Evolutionary conservation across 1,140 invertebrate genomes (phyloP), one percentile per base, ranked within the genome.

Genomic region (Thereuonema tuberculata): DNA sequence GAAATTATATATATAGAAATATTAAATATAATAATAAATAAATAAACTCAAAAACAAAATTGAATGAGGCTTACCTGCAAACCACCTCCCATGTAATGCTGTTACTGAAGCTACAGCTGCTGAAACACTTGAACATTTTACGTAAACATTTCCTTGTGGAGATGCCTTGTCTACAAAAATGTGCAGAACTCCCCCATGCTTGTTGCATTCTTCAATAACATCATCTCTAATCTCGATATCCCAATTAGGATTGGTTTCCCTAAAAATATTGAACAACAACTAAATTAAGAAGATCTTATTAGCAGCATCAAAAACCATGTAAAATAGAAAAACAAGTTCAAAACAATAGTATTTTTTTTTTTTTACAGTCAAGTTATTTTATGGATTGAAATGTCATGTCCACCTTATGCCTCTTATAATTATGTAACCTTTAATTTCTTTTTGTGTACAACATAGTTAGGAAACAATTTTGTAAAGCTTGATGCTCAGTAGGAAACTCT

Each of bases 171-270:
- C 97, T 2, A 99, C 93, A 71, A 91, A 98, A 2, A 98, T 89
- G 70, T 99, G 96, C 17, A 98, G 69, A 1, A 96, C 91, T 25
- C 95, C 96, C 21, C 97, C 97, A 69, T 99, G 93, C 74, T 97
- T 96, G 67, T 89, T 90, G 69, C 95, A 99, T 74, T 99, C 96
- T 69, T 98, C 93, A 61, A 99, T 90, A 0, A 99, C 95, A 76
- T 99, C 97, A 74, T 99, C 95, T 46, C 87, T 79, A 60, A 99
- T 93, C 75, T 99, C 97, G 59, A 85, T 81, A 65, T 94, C 91
- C 92, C 93, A 82, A 63, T 77, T 86, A n/a, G 85, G 81, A 76
- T 91, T 90, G 2, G 82, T 84, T 75, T 96, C 91, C 48, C 85
- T 89, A 70, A 56, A 82, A 81, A 15, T n/a, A n/a, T n/a, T 62